Base-by-base conservation (phyloP, 2,113 vertebrate species). In the Meriones unguiculatus region DNA sequence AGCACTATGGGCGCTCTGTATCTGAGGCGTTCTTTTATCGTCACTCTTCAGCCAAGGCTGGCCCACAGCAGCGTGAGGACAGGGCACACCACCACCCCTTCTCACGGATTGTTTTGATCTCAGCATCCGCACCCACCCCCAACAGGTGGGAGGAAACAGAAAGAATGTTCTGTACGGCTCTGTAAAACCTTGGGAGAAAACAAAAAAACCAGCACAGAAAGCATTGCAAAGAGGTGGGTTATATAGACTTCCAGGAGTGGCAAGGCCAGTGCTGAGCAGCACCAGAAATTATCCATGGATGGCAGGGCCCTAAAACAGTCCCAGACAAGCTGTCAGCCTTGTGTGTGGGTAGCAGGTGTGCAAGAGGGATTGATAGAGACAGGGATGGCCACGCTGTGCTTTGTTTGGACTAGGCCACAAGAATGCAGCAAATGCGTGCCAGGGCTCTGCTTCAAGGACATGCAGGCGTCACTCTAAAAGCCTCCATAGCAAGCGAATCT, bases 141-240 rank as follows among this genome's bases (percentile, higher is more conserved):
- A 87, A 41, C 62, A 91, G 76, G 90, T 97, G 50, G 92, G 88
- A 97, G 88, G 81, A 92, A 75, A 87, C 38, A 52, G 69, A 85
- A 62, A 38, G 57, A 94, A 90, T 38, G 46, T 41, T 62, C 89
- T 64, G 90, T 25, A 2, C 6, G 17, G 12, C 28, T 90, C 86
- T 70, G 24, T 8, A 59, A 72, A 90, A 70, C 78, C 81, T 64
- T 73, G 57, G 88, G 64, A 38, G 41, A 94, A 64, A 81, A 28
- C 41, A 41, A 8, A 72, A 57, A 67, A 92, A 41, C 0, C 12
- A 35, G 46, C 15, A 32, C 38, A 65, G 52, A 6, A n/a, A 62
- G 46, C 11, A 20, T 20, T 46, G 35, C 69, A 12, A 4, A 76
- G 46, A 3, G 57, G 10, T 0, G 9, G 32, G 24, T 35, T 50